Percentiles rank a stretch among this genome's conserved stretches.
Evolutionary conservation across 2,113 vertebrate species (phyloP).

Genomic region (Paratilapia polleni): DNA sequence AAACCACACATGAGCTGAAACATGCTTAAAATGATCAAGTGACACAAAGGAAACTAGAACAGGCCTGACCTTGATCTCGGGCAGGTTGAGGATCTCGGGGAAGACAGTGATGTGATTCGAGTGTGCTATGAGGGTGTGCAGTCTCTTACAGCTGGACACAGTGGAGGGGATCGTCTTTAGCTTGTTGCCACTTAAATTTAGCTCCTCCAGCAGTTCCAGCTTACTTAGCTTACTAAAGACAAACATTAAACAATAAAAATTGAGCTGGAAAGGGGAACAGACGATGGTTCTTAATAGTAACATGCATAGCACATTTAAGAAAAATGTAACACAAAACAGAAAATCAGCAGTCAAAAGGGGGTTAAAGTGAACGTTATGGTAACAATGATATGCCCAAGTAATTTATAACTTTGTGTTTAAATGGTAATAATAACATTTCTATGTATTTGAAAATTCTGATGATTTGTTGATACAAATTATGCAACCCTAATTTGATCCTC

Average conservation of each 20-base stretch:
- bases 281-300: not conserved
- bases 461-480: too few species aligned
- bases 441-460: too few species aligned
- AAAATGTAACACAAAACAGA: too few species aligned
- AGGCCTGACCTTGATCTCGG: conserved; percentile 90
- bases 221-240: conserved; percentile 90
- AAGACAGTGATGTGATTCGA: conserved; percentile 94
- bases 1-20: conserved; percentile 14
- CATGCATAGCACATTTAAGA: not conserved
- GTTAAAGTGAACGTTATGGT: too few species aligned
- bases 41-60: not conserved
- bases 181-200: conserved; percentile 95
- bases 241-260: not conserved
- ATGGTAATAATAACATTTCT: too few species aligned
- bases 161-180: conserved; percentile 95
- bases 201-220: conserved; percentile 92
- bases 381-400: too few species aligned
- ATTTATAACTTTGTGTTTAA: too few species aligned
- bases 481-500: not conserved
- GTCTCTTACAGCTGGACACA: conserved; percentile 91
- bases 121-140: conserved; percentile 93
- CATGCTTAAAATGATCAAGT: not conserved
- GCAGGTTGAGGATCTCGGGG: conserved; percentile 93
- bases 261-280: not conserved
- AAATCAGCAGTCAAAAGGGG: too few species aligned